A percentile compares a stretch with the other conserved stretches of the same genome.
Evolutionary conservation across 2,113 vertebrate species (phyloP).

Genomic region (Ceratotherium simum): DNA sequence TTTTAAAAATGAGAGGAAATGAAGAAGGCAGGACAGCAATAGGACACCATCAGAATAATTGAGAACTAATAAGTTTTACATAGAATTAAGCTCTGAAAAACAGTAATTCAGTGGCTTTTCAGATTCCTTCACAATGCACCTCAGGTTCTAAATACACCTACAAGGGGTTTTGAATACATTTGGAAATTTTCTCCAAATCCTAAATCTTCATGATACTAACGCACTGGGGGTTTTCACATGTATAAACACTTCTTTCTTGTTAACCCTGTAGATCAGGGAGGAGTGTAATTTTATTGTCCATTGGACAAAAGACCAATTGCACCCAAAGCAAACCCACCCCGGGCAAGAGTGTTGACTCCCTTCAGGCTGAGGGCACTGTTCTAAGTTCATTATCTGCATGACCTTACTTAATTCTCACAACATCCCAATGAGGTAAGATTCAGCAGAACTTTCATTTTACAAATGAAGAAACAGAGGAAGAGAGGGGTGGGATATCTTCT

Average conservation of each 20-base stretch:
- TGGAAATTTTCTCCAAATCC: not conserved
- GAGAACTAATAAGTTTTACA: not conserved
- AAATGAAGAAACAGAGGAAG: constrained; percentile 22
- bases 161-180: not conserved
- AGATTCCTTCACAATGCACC: not conserved
- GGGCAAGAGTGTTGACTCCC: not conserved
- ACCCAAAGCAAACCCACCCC: not conserved
- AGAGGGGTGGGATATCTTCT: not conserved
- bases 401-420: not conserved
- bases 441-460: constrained; percentile 30
- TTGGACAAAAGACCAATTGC: not conserved
- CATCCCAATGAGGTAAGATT: not conserved
- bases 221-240: not conserved
- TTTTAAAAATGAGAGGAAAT: not conserved
- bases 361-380: not conserved
- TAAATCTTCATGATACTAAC: not conserved
- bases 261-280: not conserved
- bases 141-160: not conserved
- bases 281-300: not conserved
- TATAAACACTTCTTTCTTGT: not conserved
- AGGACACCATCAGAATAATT: not conserved
- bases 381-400: not conserved
- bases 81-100: not conserved
- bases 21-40: not conserved
- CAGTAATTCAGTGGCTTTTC: not conserved